Evolutionary conservation across 2,113 vertebrate genomes (phyloP), one percentile per base, ranked within the genome.

Genomic region (Coturnix japonica): DNA sequence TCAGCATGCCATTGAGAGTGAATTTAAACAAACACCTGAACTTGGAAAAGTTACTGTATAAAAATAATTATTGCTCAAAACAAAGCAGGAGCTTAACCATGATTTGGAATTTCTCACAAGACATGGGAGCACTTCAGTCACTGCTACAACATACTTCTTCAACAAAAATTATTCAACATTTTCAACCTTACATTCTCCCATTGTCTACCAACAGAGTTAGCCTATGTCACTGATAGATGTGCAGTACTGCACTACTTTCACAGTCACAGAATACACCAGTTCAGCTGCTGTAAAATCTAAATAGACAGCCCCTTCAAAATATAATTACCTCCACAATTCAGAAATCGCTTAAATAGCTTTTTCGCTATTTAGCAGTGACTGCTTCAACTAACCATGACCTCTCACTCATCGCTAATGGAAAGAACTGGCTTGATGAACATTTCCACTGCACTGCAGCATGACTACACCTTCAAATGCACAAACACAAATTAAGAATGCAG

Each of bases 261-360:
- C 35, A 16, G 9, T 11, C 64, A 47, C 49, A 59, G 41, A 64
- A 63, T 1, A 0, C 8, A 9, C 30, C 56, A 1, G 0, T 28
- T n/a, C 56, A 84, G 26, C 13, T 13, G 46, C 49, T 69, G 35
- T 41, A 46, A 64, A 47, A 9, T 31, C 35, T 76, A 53, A 82
- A 35, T 10, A 26, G 14, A 23, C 35, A 53, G 9, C 4, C 30
- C 3, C 19, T 46, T 31, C 39, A 6, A 53, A 35, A 3, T 28
- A 8, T 13, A 47, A 65, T 9, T 30, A 30, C 8, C 33, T 59
- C 53, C 35, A 61, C 22, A 53, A 23, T 1, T 44, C 21, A 31
- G 47, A 63, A n/a, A 51, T 5, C 56, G 5, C 8, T 60, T 4
- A 12, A 5, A 30, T 5, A 59, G 9, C 4, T 37, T 71, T 74